A percentile compares a stretch with the other conserved stretches of the same genome.
Evolutionary conservation across 2,113 vertebrate species (phyloP).

Genomic region (Naja naja): DNA sequence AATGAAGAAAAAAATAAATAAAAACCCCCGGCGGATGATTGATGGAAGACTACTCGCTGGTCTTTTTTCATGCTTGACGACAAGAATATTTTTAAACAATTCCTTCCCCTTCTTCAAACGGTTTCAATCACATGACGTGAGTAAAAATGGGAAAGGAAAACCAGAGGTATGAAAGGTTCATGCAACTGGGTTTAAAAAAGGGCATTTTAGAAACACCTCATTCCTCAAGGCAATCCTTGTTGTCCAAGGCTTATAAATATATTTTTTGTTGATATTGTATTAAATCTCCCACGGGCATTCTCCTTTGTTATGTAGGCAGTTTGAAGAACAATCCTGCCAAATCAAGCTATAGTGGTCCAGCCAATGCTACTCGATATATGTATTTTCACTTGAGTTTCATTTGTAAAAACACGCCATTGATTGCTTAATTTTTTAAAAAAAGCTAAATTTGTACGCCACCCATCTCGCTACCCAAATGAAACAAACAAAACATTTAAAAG

Average conservation of each 20-base stretch:
- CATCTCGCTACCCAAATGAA: too few relatives aligned
- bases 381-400: background rate
- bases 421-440: too few relatives aligned
- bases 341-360: background rate
- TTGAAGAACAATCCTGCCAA: background rate
- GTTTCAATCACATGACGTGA: background rate
- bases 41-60: background rate
- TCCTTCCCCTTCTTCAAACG: background rate
- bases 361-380: background rate
- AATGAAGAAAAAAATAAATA: background rate
- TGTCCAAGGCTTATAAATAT: background rate
- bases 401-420: background rate
- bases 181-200: background rate
- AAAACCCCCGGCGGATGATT: background rate
- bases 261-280: background rate
- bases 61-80: background rate
- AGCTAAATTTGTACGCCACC: too few relatives aligned
- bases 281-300: too few relatives aligned
- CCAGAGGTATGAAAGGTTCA: background rate
- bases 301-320: background rate
- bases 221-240: background rate
- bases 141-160: background rate
- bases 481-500: too few relatives aligned
- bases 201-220: background rate
- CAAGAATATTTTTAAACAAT: constrained; percentile 28